Evolutionary conservation across 2,888 invertebrate species (phyloP).

Genomic region (Nematopogon swammerdamellus): DNA sequence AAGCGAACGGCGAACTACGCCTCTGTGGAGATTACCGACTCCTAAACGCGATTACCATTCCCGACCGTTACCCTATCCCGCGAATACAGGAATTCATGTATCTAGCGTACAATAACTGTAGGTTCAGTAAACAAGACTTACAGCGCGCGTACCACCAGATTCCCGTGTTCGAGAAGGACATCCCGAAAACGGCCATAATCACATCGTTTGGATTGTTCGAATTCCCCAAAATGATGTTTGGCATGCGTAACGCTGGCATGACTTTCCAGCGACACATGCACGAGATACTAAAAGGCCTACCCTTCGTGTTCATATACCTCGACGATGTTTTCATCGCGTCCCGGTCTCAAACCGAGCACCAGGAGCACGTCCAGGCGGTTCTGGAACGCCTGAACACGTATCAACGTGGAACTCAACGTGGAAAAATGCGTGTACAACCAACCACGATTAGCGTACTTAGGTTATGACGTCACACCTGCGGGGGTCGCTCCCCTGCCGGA

Average conservation of each 20-base stretch:
- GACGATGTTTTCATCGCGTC: slow-evolving; percentile 18
- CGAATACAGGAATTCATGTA: slow-evolving; percentile 19
- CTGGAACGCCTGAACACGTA: slow-evolving; percentile 14
- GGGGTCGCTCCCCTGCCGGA: slow-evolving; percentile 4
- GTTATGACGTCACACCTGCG: slow-evolving; percentile 2
- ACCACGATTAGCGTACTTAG: slow-evolving; percentile 4
- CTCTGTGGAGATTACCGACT: slow-evolving; percentile 23
- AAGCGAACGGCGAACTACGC: slow-evolving; percentile 10
- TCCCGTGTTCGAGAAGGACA: slow-evolving; percentile 18
- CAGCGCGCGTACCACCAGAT: slow-evolving; percentile 22
- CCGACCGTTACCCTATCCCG: slow-evolving; percentile 21
- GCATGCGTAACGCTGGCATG: slow-evolving; percentile 21
- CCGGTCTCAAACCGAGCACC: slow-evolving; percentile 6
- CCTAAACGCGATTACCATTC: slow-evolving; percentile 19
- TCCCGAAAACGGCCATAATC: slow-evolving; percentile 23
- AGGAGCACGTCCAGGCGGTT: too few species aligned
- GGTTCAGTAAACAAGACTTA: slow-evolving; percentile 6
- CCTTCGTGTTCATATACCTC: slow-evolving; percentile 15
- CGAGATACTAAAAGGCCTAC: slow-evolving; percentile 12
- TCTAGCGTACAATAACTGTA: neutral
- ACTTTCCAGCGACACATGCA: slow-evolving; percentile 25
- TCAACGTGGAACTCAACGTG: slow-evolving; percentile 15
- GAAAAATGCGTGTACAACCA: neutral
- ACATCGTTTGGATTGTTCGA: slow-evolving; percentile 26
- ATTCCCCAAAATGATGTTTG: slow-evolving; percentile 19